Evolutionary conservation across 1,140 invertebrate species (phyloP), one percentile per base, ranked within the genome.

Genomic region (Drosophila erecta): DNA sequence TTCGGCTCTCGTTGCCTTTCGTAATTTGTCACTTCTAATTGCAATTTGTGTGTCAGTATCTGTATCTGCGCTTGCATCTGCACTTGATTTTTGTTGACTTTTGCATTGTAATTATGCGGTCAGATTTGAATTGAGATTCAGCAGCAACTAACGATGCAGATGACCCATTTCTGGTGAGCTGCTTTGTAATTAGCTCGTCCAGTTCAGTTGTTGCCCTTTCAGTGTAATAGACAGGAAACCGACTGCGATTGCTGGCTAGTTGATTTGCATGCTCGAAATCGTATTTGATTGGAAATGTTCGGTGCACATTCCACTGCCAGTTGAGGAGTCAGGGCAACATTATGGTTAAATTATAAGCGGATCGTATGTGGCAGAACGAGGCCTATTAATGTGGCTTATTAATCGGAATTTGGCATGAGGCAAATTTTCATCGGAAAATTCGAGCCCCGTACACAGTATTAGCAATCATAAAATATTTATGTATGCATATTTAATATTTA

Each of bases 1-100:
- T 57, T 56, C 54, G 38, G 33, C 35, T 47, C 20, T 43, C 41
- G 51, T 58, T 54, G 70, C 53, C 64, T 54, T 72, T 60, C 70
- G 64, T 70, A 81, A 87, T 86, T 85, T 85, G 83, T 85, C 78
- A 78, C 69, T 60, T 87, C 73, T 81, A 85, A 85, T 81, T 85
- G 69, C 65, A 64, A 27, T 73, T 67, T 22, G 61, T 67, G 57
- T 14, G 33, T 35, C 2, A 50, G 41, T 33, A 14, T 37, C 35
- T 12, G 35, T 37, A 10, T 44, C 15, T 20, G 8, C 10, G 17
- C 20, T 17, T 20, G 53, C 74, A 17, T 17, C 15, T 44, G 3
- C 44, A 59, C 78, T 77, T 77, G 79, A 80, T 81, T 81, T 83
- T 78, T 77, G 73, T 77, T 86, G 78, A 77, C 77, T 81, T 67